These are phyloP conservation scores for Phyllopteryx taeniolatus DNA, from an alignment of 2,113 vertebrate species.

Conservation along the genomic window DNA sequence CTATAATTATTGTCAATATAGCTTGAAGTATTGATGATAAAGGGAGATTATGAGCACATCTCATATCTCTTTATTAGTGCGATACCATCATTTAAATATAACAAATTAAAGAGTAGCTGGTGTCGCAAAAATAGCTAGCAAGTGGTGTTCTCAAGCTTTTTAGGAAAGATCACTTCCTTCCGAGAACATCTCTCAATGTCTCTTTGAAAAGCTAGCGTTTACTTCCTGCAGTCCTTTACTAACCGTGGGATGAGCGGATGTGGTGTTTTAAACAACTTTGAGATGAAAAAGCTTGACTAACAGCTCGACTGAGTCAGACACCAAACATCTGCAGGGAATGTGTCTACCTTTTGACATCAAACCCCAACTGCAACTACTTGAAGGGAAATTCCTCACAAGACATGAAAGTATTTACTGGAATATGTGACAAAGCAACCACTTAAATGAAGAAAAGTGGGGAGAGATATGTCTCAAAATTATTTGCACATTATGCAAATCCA, in stretches of 20 bases:
- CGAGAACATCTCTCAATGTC: conserved; percentile 16
- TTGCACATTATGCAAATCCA: no score
- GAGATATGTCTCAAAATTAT: no score
- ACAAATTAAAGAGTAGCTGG: not conserved
- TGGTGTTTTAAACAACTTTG: conserved; percentile 21
- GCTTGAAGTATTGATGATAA: not conserved
- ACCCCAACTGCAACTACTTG: not conserved
- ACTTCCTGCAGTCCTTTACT: conserved; percentile 50
- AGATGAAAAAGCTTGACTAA: not conserved
- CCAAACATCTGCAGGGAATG: not conserved
- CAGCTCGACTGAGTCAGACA: not conserved
- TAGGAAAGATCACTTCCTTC: conserved; percentile 8
- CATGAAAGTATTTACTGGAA: not conserved
- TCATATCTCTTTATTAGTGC: not conserved
- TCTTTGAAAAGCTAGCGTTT: conserved; percentile 56
- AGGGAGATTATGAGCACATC: no score
- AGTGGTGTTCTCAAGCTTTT: conserved; percentile 38
- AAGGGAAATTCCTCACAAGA: not conserved
- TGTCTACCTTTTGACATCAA: not conserved
- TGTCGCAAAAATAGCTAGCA: conserved; percentile 19
- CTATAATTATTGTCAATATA: not conserved
- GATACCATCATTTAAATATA: not conserved
- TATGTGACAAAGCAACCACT: not conserved
- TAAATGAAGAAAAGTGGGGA: not conserved
- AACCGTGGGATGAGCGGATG: conserved; percentile 52